These are phyloP conservation scores for Zele albiditarsus DNA, from an alignment of 2,888 invertebrate species.

Conservation along the genomic window DNA sequence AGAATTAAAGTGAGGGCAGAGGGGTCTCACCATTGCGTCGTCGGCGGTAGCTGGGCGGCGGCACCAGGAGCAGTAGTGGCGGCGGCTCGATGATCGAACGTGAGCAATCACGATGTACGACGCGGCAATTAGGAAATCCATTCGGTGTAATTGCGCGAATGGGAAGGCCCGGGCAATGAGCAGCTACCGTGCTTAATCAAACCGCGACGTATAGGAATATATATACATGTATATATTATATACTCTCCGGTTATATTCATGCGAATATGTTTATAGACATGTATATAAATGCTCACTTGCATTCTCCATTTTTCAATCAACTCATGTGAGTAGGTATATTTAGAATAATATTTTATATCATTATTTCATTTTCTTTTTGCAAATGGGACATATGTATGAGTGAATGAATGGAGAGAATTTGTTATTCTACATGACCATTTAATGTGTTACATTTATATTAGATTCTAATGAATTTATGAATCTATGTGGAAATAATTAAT, in stretches of 20 bases:
- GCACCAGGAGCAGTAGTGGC: slow-evolving; percentile 51
- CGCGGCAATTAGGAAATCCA: slow-evolving; percentile 71
- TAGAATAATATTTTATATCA: neutral
- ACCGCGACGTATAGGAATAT: slow-evolving; percentile 49
- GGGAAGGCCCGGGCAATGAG: slow-evolving; percentile 52
- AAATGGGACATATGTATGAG: neutral
- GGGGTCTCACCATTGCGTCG: slow-evolving; percentile 21
- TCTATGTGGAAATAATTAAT: neutral
- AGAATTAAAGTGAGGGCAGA: slow-evolving; percentile 8
- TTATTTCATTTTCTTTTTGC: neutral
- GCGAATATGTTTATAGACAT: slow-evolving; percentile 16
- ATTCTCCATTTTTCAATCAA: slow-evolving; percentile 20
- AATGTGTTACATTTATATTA: neutral
- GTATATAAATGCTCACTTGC: neutral
- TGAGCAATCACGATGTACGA: slow-evolving; percentile 63
- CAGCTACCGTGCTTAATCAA: slow-evolving; percentile 64
- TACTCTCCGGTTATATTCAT: neutral
- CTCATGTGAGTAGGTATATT: neutral
- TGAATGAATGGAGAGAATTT: neutral
- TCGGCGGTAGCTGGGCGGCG: slow-evolving; percentile 9
- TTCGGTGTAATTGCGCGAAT: slow-evolving; percentile 71
- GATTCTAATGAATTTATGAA: neutral
- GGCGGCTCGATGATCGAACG: slow-evolving; percentile 60
- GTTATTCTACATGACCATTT: neutral
- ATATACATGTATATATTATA: neutral